These are phyloP conservation scores for Puma concolor DNA, from an alignment of 2,113 vertebrate species.

Conservation along the genomic window DNA sequence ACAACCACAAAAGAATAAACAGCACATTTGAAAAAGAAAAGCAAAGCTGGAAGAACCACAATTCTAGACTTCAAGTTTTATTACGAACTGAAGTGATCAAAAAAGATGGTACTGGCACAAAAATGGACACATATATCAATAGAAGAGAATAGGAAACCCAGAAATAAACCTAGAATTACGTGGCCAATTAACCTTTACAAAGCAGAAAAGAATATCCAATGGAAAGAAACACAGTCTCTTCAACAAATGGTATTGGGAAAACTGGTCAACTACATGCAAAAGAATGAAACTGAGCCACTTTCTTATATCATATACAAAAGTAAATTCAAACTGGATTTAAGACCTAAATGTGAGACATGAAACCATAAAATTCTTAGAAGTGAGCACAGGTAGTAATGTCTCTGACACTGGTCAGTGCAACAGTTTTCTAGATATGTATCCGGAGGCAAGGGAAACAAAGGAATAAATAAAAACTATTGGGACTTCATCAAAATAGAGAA, in stretches of 20 bases:
- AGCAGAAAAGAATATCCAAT: neutral
- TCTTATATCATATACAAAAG: neutral
- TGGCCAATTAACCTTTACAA: neutral
- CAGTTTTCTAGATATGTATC: neutral
- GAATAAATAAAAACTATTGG: neutral
- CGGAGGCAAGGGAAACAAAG: neutral
- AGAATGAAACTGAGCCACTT: neutral
- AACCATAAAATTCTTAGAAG: neutral
- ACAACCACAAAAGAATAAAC: neutral
- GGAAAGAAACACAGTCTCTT: neutral
- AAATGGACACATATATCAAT: neutral
- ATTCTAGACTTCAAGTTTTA: neutral
- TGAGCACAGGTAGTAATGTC: neutral
- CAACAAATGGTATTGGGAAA: neutral
- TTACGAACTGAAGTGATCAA: neutral
- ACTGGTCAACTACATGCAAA: neutral
- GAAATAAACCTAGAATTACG: neutral
- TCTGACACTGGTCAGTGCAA: neutral
- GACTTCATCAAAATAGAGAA: neutral
- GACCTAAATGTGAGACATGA: neutral
- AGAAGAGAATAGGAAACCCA: neutral
- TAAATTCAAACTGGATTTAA: neutral
- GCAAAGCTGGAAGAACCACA: neutral
- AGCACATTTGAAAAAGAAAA: neutral
- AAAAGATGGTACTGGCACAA: neutral